Evolutionary conservation across 1,140 invertebrate species (phyloP).

Genomic region (Aphelenchoides avenae): DNA sequence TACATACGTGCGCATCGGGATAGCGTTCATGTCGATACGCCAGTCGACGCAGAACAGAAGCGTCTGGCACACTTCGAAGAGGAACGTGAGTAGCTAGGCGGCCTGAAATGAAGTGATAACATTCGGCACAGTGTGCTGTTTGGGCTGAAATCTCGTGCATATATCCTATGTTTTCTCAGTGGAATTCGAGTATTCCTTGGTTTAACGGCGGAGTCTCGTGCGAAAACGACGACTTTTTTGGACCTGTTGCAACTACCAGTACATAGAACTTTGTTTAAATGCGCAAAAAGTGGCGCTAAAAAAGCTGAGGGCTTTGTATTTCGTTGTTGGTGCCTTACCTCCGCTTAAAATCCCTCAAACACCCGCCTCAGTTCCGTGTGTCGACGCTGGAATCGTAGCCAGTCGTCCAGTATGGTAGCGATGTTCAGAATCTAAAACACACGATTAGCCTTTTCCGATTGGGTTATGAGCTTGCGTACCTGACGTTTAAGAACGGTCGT

Average conservation of each 20-base stretch:
- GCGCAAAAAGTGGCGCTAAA: too few relatives aligned
- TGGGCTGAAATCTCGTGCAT: too few relatives aligned
- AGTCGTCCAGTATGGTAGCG: constrained; percentile 29
- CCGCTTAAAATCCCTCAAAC: constrained; percentile 24
- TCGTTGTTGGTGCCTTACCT: constrained; percentile 39
- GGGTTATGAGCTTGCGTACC: constrained; percentile 32
- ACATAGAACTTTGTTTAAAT: too few relatives aligned
- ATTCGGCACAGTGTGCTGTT: too few relatives aligned
- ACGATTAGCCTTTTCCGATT: constrained; percentile 9
- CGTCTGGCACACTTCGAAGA: constrained; percentile 52
- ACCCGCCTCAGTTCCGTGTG: too few relatives aligned
- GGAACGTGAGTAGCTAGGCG: constrained; percentile 37
- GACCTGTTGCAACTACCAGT: too few relatives aligned
- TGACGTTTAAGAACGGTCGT: constrained; percentile 54
- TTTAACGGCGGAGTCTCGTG: too few relatives aligned
- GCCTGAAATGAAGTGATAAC: too few relatives aligned
- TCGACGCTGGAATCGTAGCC: constrained; percentile 7
- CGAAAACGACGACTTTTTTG: too few relatives aligned
- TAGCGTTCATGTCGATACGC: constrained; percentile 47
- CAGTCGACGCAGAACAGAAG: constrained; percentile 46
- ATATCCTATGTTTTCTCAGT: background rate
- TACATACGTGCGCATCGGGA: constrained; percentile 36
- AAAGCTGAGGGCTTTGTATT: too few relatives aligned
- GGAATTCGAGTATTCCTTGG: background rate
- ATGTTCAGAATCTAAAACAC: constrained; percentile 45